These are phyloP conservation scores for Apistogramma diplotaenia DNA, from an alignment of 2,113 vertebrate species.

Conservation along the genomic window DNA sequence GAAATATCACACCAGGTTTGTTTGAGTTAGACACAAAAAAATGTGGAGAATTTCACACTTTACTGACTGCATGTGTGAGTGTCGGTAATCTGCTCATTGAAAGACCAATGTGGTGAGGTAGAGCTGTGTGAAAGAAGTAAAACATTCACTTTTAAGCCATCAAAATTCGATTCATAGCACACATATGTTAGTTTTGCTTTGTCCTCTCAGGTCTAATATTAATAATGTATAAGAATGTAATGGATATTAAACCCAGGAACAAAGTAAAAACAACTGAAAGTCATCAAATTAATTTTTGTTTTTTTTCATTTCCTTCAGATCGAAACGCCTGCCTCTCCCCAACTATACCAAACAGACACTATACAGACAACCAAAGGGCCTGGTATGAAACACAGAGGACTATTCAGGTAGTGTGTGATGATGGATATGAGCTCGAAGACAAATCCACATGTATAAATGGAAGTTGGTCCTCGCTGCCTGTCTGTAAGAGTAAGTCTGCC, in stretches of 20 bases:
- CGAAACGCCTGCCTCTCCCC: constrained; percentile 7
- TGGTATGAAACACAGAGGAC: accelerated
- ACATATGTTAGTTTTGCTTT: neutral
- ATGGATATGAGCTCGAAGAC: neutral
- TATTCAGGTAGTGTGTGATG: neutral
- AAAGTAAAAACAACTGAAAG: neutral
- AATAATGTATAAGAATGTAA: neutral
- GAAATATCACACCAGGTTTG: neutral
- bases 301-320: constrained; percentile 7
- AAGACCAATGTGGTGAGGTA: neutral
- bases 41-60: neutral
- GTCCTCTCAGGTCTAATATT: neutral
- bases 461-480: constrained; percentile 1
- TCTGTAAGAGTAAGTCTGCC: constrained; percentile 57
- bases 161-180: neutral
- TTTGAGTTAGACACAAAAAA: neutral
- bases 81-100: neutral
- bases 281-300: neutral
- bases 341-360: neutral
- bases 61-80: neutral
- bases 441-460: accelerated
- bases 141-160: neutral
- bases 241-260: neutral
- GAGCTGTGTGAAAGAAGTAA: neutral
- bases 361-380: accelerated